Conservation (phyloP, 2,797 vertebrate species). For the Acomys russatus region DNA sequence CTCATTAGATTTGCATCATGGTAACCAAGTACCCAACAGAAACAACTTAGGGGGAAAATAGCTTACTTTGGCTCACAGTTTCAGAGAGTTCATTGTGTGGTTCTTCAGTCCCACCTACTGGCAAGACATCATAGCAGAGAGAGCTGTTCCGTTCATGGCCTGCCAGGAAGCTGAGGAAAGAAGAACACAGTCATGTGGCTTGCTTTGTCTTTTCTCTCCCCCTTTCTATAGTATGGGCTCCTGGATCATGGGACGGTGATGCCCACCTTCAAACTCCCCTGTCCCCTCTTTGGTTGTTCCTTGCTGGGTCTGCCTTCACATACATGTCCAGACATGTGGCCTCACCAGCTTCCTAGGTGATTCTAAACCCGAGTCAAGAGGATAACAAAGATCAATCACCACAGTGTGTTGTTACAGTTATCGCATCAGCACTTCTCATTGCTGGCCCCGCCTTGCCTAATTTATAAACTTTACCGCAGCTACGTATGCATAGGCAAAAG, state of each 20-base stretch:
- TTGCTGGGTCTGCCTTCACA: neutral
- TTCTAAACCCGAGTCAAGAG: neutral
- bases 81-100: neutral
- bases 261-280: neutral
- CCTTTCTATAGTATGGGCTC: neutral
- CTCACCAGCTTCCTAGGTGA: neutral
- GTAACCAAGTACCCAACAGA: neutral
- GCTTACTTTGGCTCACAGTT: neutral
- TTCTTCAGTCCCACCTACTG: neutral
- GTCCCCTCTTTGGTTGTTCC: neutral
- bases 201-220: neutral
- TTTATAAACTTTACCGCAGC: neutral
- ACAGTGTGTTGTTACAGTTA: neutral
- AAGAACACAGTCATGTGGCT: neutral
- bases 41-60: neutral
- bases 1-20: neutral
- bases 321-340: neutral
- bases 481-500: neutral
- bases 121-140: neutral
- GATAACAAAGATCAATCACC: neutral
- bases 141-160: neutral
- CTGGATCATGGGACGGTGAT: neutral
- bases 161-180: neutral
- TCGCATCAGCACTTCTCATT: neutral
- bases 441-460: neutral